These are phyloP conservation scores for Chiloscyllium punctatum DNA, from an alignment of 2,797 vertebrate species.

Conservation along the genomic window DNA sequence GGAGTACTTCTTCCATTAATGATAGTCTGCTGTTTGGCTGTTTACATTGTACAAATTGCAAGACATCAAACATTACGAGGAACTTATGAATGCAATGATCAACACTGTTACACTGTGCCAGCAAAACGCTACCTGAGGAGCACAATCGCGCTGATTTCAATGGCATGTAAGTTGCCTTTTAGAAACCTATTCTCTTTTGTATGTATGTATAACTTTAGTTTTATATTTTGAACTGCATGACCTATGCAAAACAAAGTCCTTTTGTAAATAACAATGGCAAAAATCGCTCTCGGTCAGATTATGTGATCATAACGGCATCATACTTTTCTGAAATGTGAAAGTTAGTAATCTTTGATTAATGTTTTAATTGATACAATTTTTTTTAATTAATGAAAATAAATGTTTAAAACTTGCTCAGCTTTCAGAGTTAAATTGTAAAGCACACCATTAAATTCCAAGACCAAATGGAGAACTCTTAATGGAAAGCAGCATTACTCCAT, in stretches of 20 bases:
- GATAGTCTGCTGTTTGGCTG: constrained; percentile 55
- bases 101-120: constrained; percentile 67
- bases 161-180: constrained; percentile 53
- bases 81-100: constrained; percentile 64
- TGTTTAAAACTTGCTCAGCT: background rate
- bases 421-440: background rate
- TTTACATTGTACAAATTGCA: constrained; percentile 58
- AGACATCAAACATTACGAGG: constrained; percentile 60
- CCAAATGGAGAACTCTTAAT: background rate
- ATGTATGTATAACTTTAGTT: background rate
- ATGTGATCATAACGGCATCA: background rate
- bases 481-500: background rate
- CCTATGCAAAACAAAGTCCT: background rate
- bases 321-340: background rate
- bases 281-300: background rate
- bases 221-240: background rate
- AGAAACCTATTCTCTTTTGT: background rate
- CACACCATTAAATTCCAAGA: background rate
- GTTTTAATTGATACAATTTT: background rate
- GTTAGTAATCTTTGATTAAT: background rate
- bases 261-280: background rate
- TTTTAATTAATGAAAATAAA: background rate
- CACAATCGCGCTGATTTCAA: constrained; percentile 60
- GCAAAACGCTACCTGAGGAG: constrained; percentile 63
- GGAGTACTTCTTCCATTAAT: constrained; percentile 54